phyloP scores from a whole-genome alignment of 2,888 invertebrate genomes.

The Thymelicus lineola region DNA sequence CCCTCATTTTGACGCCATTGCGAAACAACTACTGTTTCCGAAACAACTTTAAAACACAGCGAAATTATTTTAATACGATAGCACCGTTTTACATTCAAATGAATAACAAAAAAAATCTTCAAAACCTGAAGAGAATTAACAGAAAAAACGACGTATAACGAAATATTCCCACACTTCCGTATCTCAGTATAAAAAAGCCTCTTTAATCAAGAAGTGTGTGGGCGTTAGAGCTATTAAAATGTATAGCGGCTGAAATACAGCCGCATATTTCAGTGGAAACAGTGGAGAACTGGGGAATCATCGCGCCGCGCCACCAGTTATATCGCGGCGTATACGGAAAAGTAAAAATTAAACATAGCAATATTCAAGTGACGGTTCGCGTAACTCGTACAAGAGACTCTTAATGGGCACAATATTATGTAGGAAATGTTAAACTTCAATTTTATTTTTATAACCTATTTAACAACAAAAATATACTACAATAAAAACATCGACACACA shows the following conservation, averaged over 20 bases:
- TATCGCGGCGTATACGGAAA: not conserved
- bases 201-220: constrained; percentile 13
- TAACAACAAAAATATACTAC: not conserved
- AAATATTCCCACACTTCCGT: constrained; percentile 10
- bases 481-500: not conserved
- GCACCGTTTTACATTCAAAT: no score
- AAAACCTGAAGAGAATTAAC: not conserved
- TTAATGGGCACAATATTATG: constrained; percentile 3
- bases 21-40: no score
- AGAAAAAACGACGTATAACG: not conserved
- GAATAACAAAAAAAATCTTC: not conserved
- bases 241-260: constrained; percentile 23
- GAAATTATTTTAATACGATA: no score
- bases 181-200: constrained; percentile 10
- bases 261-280: constrained; percentile 22
- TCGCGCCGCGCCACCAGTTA: constrained; percentile 24
- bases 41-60: no score
- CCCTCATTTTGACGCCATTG: no score
- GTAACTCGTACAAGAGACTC: not conserved
- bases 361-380: constrained; percentile 9
- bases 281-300: constrained; percentile 7
- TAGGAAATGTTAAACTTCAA: not conserved
- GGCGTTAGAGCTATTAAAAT: constrained; percentile 32
- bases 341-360: constrained; percentile 5
- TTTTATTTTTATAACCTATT: not conserved